A percentile compares a stretch with the other conserved stretches of the same genome.
These are phyloP conservation scores for Hypselothyrea guttata DNA, from an alignment of 2,888 invertebrate genomes.

Conservation along the genomic window DNA sequence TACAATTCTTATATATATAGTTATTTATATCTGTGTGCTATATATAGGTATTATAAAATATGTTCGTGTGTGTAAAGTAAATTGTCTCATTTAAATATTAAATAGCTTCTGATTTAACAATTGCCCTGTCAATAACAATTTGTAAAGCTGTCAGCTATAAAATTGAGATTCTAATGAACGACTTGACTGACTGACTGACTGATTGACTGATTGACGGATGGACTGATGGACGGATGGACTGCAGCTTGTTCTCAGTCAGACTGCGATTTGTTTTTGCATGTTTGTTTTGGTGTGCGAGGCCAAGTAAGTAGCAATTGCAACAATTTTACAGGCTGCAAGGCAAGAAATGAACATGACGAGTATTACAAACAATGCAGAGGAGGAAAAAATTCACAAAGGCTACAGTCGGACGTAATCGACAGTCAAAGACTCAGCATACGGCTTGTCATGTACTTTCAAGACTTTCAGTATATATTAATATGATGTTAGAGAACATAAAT, in stretches of 20 bases:
- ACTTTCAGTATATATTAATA: too few species aligned
- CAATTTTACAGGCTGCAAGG: constrained; percentile 22
- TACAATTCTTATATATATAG: too few species aligned
- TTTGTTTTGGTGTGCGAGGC: constrained; percentile 67
- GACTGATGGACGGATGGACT: constrained; percentile 35
- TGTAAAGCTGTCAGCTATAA: constrained; percentile 63
- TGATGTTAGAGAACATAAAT: too few species aligned
- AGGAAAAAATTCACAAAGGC: too few species aligned
- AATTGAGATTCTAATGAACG: constrained; percentile 74
- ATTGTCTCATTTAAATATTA: constrained; percentile 68
- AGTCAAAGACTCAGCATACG: too few species aligned
- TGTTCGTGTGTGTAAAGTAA: constrained; percentile 23
- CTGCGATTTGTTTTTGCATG: constrained; percentile 24
- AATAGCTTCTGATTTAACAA: constrained; percentile 75
- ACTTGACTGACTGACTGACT: constrained; percentile 56
- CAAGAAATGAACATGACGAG: constrained; percentile 30
- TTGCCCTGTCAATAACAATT: constrained; percentile 78
- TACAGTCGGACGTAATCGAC: too few species aligned
- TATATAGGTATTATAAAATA: neutral
- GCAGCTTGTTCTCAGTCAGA: neutral
- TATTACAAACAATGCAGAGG: neutral
- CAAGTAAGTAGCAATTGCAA: constrained; percentile 36
- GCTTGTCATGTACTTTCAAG: too few species aligned
- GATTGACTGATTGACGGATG: constrained; percentile 34
- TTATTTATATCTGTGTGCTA: neutral